phyloP scores from a whole-genome alignment of 2,888 invertebrate species.

The Sturmia bella region DNA sequence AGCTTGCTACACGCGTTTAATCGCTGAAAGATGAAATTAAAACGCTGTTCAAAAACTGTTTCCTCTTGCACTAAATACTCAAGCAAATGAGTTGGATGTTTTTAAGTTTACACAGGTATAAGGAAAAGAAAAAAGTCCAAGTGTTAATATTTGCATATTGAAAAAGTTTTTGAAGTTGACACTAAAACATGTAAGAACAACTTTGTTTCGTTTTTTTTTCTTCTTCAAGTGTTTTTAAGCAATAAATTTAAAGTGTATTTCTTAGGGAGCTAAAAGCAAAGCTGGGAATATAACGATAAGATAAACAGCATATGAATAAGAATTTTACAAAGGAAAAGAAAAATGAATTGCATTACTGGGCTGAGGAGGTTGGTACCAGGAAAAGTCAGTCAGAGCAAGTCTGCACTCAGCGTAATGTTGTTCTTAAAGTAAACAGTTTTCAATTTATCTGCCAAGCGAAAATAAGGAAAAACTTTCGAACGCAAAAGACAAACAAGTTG shows the following conservation, averaged over 20 bases:
- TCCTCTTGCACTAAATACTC: constrained; percentile 43
- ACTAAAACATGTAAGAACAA: constrained; percentile 46
- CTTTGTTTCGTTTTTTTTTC: constrained; percentile 33
- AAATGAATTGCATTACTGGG: background rate
- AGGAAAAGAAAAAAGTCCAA: constrained; percentile 22
- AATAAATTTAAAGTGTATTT: constrained; percentile 11
- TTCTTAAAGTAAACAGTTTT: constrained; percentile 63
- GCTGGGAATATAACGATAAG: too few species aligned
- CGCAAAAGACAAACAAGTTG: constrained; percentile 3
- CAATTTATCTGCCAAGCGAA: constrained; percentile 43
- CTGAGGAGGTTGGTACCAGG: background rate
- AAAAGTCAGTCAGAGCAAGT: background rate
- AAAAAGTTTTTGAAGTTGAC: constrained; percentile 53
- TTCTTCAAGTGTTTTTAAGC: constrained; percentile 27
- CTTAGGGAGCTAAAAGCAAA: too few species aligned
- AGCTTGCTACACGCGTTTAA: constrained; percentile 31
- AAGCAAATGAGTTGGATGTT: constrained; percentile 52
- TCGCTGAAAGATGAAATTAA: constrained; percentile 6
- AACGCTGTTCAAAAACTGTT: background rate
- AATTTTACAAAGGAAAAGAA: too few species aligned
- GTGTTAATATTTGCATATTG: constrained; percentile 65
- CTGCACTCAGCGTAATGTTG: constrained; percentile 30
- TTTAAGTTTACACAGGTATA: constrained; percentile 36
- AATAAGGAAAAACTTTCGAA: constrained; percentile 24
- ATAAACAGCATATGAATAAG: too few species aligned